A percentile compares a stretch with the other conserved stretches of the same genome.
These are phyloP conservation scores for Acrocyrtus sp. DNA, from an alignment of 2,888 invertebrate genomes.

Conservation along the genomic window DNA sequence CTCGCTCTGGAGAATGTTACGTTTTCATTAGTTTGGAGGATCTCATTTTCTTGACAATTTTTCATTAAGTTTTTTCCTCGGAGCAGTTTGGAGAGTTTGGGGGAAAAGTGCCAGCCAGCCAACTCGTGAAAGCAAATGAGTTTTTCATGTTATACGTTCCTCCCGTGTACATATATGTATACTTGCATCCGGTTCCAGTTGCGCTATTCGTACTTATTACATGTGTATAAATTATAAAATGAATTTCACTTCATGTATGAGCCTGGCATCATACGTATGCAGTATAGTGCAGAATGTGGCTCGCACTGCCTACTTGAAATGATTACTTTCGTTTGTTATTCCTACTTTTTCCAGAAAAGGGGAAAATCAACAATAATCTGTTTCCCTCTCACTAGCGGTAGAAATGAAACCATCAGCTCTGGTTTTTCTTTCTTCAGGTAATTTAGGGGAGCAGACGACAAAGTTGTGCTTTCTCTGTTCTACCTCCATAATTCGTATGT, in stretches of 20 bases:
- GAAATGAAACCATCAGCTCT: slow-evolving; percentile 31
- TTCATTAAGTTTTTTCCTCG: slow-evolving; percentile 43
- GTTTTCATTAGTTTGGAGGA: slow-evolving; percentile 48
- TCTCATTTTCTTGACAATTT: slow-evolving; percentile 52
- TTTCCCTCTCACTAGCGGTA: slow-evolving; percentile 16
- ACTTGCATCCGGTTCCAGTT: no score
- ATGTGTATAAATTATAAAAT: slow-evolving; percentile 11
- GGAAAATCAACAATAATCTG: slow-evolving; percentile 43
- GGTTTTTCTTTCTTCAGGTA: slow-evolving; percentile 45
- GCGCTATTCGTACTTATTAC: neutral
- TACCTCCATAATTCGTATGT: neutral
- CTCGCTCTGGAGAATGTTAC: slow-evolving; percentile 11
- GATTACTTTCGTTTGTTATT: slow-evolving; percentile 22
- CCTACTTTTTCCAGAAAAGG: slow-evolving; percentile 14
- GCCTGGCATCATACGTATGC: neutral
- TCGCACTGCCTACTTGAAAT: slow-evolving; percentile 3
- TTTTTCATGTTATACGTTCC: slow-evolving; percentile 42
- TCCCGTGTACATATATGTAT: neutral
- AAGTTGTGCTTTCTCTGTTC: slow-evolving; percentile 13
- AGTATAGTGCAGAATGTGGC: neutral
- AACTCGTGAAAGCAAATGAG: slow-evolving; percentile 41
- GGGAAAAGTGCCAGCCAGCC: slow-evolving; percentile 5
- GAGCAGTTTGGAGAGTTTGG: slow-evolving; percentile 17
- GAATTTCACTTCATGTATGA: neutral
- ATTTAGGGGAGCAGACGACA: slow-evolving; percentile 40